Evolutionary conservation across 2,888 invertebrate species (phyloP), one percentile per base, ranked within the genome.

Genomic region (Sesamia inferens): DNA sequence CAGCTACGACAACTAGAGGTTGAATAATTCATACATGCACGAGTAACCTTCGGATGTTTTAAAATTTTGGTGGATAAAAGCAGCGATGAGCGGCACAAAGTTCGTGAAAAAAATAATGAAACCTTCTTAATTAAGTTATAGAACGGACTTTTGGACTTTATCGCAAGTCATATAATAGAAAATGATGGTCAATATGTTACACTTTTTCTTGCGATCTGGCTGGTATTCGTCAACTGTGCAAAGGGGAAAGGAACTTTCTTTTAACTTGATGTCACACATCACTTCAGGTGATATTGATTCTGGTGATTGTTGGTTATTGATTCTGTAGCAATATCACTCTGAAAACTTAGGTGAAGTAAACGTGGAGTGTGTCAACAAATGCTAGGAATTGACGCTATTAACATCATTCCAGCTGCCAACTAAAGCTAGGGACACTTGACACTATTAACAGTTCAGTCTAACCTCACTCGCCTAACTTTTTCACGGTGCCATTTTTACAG

Each of bases 21-120:
- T 81, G 83, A 83, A 81, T 83, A 61, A 81, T 83, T 81, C 74
- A 81, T 81, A 58, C 64, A 55, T 54, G 0, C 61, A 19, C 54
- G 19, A 83, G 71, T 55, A 72, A 31, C 69, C 70, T 31, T 82
- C 62, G 74, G 79, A 74, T 74, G 74, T 79, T 39, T 79, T 82
- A 78, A 62, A 83, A 74, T 83, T 64, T 74, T 55, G 47, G 54
- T 66, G 44, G 66, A 78, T 71, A 81, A 39, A 65, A 54, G 16
- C 11, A 55, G 59, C 39, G 44, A 82, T 58, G 61, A 63, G 54
- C 57, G 54, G 58, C 65, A 68, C 24, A 47, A n/a, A 44, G 42
- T 72, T 57, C 31, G 48, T 61, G 22, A 16, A 61, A 61, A 22
- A 31, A n/a, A 54, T 19, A 2, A 48, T 19, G 3, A 2, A 4